phyloP scores from a whole-genome alignment of 1,140 invertebrate species.

The Philopotamus ludificatus region DNA sequence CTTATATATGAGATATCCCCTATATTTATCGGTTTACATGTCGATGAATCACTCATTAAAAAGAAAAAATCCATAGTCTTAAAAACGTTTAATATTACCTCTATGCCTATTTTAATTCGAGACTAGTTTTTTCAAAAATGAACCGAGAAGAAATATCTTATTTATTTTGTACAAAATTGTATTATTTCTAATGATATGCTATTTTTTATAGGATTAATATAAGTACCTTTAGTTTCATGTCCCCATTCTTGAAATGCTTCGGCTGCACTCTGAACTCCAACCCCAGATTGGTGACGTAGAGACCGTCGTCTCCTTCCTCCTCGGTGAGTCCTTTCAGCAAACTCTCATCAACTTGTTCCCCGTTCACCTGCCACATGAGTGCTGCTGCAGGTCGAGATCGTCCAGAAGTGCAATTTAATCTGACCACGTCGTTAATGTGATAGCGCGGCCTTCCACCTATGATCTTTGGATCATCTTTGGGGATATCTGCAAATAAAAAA shows the following conservation, averaged over 20 bases:
- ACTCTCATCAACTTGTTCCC: conserved; percentile 60
- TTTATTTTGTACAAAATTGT: background rate
- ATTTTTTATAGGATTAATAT: too few relatives aligned
- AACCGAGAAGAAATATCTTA: background rate
- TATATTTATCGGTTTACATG: too few relatives aligned
- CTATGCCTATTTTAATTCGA: too few relatives aligned
- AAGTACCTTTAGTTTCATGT: conserved; percentile 65
- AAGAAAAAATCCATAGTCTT: too few relatives aligned
- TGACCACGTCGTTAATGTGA: conserved; percentile 64
- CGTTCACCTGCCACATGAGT: conserved; percentile 72
- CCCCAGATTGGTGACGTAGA: conserved; percentile 64
- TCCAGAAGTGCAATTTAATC: conserved; percentile 68
- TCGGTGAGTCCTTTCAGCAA: conserved; percentile 57
- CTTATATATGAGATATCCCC: too few relatives aligned
- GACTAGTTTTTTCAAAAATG: too few relatives aligned
- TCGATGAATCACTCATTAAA: too few relatives aligned
- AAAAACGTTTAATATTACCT: too few relatives aligned
- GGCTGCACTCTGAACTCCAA: conserved; percentile 63
- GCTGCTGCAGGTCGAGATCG: conserved; percentile 68
- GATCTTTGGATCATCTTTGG: conserved; percentile 66
- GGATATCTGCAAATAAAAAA: conserved; percentile 58
- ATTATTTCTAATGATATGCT: background rate
- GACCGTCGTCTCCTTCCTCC: conserved; percentile 58
- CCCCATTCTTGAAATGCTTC: conserved; percentile 66
- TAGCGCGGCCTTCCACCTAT: conserved; percentile 64